Evolutionary conservation across 1,140 invertebrate genomes (phyloP).

Genomic region (Danaus plexippus): DNA sequence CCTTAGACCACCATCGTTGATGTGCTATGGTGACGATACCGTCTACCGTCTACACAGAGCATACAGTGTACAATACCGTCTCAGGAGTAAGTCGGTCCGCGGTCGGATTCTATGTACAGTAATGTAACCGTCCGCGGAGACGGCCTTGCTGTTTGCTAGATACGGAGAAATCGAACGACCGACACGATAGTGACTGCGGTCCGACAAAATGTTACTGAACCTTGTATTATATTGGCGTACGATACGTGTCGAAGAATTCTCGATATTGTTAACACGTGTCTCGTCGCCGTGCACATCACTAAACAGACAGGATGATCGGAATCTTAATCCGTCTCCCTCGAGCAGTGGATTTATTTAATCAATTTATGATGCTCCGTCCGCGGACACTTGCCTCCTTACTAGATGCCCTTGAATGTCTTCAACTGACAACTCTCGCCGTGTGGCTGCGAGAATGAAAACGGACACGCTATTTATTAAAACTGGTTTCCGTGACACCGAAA

Average conservation of each 20-base stretch:
- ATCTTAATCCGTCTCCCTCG: too few relatives aligned
- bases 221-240: constrained; percentile 5
- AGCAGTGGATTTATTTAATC: constrained; percentile 9
- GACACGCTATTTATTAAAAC: constrained; percentile 14
- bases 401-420: constrained; percentile 18
- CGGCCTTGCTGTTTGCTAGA: constrained; percentile 22
- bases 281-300: neutral
- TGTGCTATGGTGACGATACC: constrained; percentile 17
- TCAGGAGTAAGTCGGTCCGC: constrained; percentile 14
- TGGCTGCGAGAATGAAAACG: constrained; percentile 10
- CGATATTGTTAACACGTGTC: constrained; percentile 3
- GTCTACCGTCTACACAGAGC: constrained; percentile 5
- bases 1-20: neutral
- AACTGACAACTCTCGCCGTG: constrained; percentile 11
- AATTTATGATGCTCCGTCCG: constrained; percentile 14
- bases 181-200: constrained; percentile 20
- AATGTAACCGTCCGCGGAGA: constrained; percentile 39
- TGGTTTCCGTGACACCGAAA: too few relatives aligned
- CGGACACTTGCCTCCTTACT: constrained; percentile 19
- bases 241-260: neutral
- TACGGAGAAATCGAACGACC: constrained; percentile 12
- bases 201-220: constrained; percentile 11
- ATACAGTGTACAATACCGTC: too few relatives aligned
- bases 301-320: too few relatives aligned
- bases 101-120: constrained; percentile 32